These are phyloP conservation scores for Amblyjoppa proteus DNA, from an alignment of 2,888 invertebrate species.

Conservation along the genomic window DNA sequence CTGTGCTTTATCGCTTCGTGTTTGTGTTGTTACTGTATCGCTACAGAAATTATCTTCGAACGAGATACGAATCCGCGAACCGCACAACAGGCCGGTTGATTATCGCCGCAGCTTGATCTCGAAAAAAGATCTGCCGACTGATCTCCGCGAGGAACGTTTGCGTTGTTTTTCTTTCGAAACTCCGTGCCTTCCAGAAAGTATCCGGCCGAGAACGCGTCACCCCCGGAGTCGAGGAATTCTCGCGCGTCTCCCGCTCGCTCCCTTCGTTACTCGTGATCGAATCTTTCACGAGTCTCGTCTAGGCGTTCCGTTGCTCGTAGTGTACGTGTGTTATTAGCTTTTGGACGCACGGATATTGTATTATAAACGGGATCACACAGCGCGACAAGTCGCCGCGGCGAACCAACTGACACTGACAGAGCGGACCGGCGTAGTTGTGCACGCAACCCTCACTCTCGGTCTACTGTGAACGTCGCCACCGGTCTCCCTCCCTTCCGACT, in stretches of 20 bases:
- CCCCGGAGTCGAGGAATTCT: slow-evolving; percentile 15
- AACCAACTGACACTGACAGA: slow-evolving; percentile 81
- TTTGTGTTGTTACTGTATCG: neutral
- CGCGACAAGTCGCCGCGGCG: slow-evolving; percentile 78
- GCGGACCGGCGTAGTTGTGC: slow-evolving; percentile 77
- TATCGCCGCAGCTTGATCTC: neutral
- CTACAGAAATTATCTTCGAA: neutral
- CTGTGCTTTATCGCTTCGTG: neutral
- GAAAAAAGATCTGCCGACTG: neutral
- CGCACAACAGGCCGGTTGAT: slow-evolving; percentile 3
- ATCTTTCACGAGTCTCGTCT: neutral
- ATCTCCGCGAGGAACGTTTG: neutral
- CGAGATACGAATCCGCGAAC: neutral
- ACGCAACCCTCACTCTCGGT: slow-evolving; percentile 82
- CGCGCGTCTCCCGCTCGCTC: slow-evolving; percentile 28
- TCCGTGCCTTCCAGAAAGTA: neutral
- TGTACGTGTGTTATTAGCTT: slow-evolving; percentile 41
- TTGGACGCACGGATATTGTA: slow-evolving; percentile 67
- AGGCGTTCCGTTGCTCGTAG: neutral
- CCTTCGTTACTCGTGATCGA: neutral
- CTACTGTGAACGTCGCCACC: slow-evolving; percentile 68
- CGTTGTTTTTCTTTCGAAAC: slow-evolving; percentile 5
- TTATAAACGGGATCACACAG: slow-evolving; percentile 60
- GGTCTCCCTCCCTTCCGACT: slow-evolving; percentile 38
- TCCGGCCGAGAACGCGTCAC: slow-evolving; percentile 34